phyloP scores from a whole-genome alignment of 1,140 invertebrate species.

The Orussus abietinus region DNA sequence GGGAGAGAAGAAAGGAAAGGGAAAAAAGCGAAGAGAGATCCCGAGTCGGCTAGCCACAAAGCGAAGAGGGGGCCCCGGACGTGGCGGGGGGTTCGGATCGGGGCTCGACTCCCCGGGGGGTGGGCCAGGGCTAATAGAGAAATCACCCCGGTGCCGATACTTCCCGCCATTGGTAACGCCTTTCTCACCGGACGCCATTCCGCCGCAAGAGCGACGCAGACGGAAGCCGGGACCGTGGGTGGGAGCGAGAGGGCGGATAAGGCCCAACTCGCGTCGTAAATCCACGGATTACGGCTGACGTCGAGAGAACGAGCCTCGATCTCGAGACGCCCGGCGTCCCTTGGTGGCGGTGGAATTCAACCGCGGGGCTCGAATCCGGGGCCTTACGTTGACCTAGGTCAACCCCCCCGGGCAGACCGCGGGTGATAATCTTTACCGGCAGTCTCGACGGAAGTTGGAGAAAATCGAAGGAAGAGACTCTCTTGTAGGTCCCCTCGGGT shows the following conservation, averaged over 20 bases:
- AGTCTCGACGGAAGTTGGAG: no score
- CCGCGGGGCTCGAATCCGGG: no score
- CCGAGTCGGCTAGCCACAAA: slow-evolving; percentile 29
- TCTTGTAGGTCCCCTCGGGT: slow-evolving; percentile 4
- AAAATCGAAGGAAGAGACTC: no score
- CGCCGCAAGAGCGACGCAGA: no score
- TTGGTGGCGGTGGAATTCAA: no score
- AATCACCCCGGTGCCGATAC: slow-evolving; percentile 34
- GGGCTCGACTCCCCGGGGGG: slow-evolving; percentile 28
- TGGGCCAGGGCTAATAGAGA: slow-evolving; percentile 34
- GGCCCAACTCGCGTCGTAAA: slow-evolving; percentile 27
- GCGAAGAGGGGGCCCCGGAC: slow-evolving; percentile 27
- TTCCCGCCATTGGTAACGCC: slow-evolving; percentile 31
- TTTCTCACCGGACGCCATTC: slow-evolving; percentile 19
- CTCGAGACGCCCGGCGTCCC: no score
- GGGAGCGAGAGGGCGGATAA: no score
- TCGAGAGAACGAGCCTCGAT: no score
- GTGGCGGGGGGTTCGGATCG: slow-evolving; percentile 11
- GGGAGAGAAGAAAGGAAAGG: neutral
- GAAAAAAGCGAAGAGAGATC: neutral
- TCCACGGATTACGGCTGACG: slow-evolving; percentile 22
- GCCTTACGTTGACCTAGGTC: no score
- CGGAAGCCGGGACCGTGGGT: no score
- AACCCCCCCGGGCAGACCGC: no score
- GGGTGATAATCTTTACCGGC: no score